Base-by-base conservation (phyloP, 1,140 invertebrate species). In the Rhyzopertha dominica region DNA sequence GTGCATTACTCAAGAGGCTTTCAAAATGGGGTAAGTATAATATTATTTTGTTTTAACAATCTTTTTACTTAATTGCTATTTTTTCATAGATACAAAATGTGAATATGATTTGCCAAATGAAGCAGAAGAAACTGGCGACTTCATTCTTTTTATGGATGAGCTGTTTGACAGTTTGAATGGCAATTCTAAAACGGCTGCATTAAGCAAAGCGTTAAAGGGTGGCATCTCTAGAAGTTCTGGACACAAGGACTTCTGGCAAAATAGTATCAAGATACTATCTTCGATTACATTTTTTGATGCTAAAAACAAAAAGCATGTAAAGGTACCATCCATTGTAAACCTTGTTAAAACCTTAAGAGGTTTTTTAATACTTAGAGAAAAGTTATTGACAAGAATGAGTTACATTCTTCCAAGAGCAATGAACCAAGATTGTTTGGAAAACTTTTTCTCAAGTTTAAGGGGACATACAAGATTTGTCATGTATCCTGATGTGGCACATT, bases 401-500 rank as follows among this genome's bases (percentile, higher is more conserved):
- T 47, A 47, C 22, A 19, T 51, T n/a, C 25, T 24, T 12, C 39
- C 39, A 13, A 16, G 39, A 17, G 39, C 39, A 5, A 10, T 59
- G 7, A 65, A 61, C 41, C 56, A 63, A 37, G 56, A 62, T 41
- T 24, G 7, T 3, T 24, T 63, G 7, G 53, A 64, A 32, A 59
- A 46, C 26, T 61, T 63, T 31, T 66, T 66, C 25, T 51, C 54
- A 1, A 19, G 40, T 23, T 51, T 51, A 14, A 23, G 49, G 13
- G 40, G 32, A 12, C 38, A 51, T 29, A 25, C 36, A 18, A 10
- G 28, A 12, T 16, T 30, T 9, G 42, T 46, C 31, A 25, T 30
- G 5, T 18, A 9, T 14, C 44, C 44, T 18, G 25, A 42, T 25
- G 25, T 16, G 4, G n/a, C 9, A 3, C 38, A 42, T 23, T 51